phyloP scores from a whole-genome alignment of 2,113 vertebrate genomes.

The Hippocampus zosterae region DNA sequence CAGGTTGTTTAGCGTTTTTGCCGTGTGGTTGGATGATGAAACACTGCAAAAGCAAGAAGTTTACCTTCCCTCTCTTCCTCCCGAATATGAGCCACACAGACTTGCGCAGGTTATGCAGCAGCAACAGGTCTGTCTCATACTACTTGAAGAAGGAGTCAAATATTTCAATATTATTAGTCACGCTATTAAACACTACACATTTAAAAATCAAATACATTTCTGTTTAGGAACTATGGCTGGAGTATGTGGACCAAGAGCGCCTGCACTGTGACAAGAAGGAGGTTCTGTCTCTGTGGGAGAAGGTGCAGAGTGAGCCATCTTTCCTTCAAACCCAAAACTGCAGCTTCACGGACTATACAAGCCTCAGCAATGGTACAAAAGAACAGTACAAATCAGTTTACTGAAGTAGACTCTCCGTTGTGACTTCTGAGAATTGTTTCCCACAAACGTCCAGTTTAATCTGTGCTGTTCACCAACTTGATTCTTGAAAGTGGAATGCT shows the following conservation, averaged over 20 bases:
- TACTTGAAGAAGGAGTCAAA: neutral
- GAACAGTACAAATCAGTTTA: neutral
- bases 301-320: slow-evolving; percentile 77
- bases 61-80: slow-evolving; percentile 88
- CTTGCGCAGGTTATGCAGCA: slow-evolving; percentile 93
- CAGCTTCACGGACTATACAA: slow-evolving; percentile 75
- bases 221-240: slow-evolving; percentile 87
- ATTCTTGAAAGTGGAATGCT: neutral
- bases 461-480: neutral
- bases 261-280: slow-evolving; percentile 82
- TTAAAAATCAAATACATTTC: slow-evolving; percentile 2
- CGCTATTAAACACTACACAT: neutral
- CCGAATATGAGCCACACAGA: slow-evolving; percentile 85
- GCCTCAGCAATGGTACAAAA: slow-evolving; percentile 76
- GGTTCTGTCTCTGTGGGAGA: slow-evolving; percentile 79
- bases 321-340: slow-evolving; percentile 59
- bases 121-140: slow-evolving; percentile 68
- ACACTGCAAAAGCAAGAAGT: slow-evolving; percentile 88
- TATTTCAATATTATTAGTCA: neutral
- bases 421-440: neutral
- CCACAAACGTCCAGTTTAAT: neutral
- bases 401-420: neutral
- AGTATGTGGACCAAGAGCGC: slow-evolving; percentile 87
- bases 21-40: slow-evolving; percentile 93
- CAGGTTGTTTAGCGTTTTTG: slow-evolving; percentile 90